These are phyloP conservation scores for Cheilosia variabilis DNA, from an alignment of 2,888 invertebrate genomes.

Conservation along the genomic window DNA sequence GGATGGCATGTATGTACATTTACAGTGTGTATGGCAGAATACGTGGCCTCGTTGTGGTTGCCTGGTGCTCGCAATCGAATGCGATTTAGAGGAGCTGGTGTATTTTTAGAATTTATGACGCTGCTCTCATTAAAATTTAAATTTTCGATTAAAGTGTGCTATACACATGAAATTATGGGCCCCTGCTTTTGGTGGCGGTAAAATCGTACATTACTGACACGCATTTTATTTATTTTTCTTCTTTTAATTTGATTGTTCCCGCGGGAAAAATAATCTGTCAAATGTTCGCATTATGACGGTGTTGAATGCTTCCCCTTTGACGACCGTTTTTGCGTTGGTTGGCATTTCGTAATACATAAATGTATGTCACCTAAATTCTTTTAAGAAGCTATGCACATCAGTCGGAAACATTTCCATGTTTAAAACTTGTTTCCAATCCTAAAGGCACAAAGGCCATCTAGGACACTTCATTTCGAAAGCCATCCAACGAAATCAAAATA, in stretches of 20 bases:
- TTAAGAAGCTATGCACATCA: background rate
- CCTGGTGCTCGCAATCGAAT: background rate
- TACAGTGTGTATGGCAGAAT: background rate
- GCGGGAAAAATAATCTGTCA: conserved; percentile 29
- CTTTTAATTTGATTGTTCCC: conserved; percentile 45
- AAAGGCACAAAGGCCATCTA: background rate
- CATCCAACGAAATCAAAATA: background rate
- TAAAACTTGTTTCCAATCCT: background rate
- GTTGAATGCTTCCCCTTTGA: background rate
- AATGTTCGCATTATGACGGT: conserved; percentile 21
- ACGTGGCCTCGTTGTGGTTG: conserved; percentile 23
- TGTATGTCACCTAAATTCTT: background rate
- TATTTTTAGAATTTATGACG: conserved; percentile 50
- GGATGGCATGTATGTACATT: background rate
- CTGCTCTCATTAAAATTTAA: conserved; percentile 64
- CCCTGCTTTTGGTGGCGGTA: conserved; percentile 17
- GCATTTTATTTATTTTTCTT: conserved; percentile 16
- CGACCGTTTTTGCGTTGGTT: background rate
- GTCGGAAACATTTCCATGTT: background rate
- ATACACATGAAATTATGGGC: conserved; percentile 51
- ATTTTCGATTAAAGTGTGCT: conserved; percentile 65
- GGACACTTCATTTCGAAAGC: background rate
- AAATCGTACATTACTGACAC: conserved; percentile 32
- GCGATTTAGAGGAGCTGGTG: background rate
- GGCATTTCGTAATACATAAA: too few relatives aligned